phyloP scores from a whole-genome alignment of 1,140 invertebrate species.

The Leptopilina clavipes region DNA sequence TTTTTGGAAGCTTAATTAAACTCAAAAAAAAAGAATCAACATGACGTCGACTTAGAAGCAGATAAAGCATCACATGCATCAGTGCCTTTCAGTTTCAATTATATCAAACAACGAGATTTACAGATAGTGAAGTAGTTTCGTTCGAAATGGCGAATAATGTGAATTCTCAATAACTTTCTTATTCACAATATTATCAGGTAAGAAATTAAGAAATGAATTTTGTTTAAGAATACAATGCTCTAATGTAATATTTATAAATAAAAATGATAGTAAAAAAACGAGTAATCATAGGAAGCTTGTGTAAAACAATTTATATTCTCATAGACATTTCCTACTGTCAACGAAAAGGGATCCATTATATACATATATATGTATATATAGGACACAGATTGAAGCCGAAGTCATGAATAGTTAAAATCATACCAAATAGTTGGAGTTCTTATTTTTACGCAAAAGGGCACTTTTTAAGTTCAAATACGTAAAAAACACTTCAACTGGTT shows the following conservation, averaged over 20 bases:
- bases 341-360: background rate
- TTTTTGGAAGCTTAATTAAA: background rate
- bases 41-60: background rate
- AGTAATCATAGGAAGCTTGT: background rate
- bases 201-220: background rate
- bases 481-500: background rate
- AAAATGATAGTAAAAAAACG: background rate
- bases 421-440: background rate
- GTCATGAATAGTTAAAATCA: constrained; percentile 2
- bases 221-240: background rate
- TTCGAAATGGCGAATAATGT: constrained; percentile 28
- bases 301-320: background rate
- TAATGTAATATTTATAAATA: background rate
- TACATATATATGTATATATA: background rate
- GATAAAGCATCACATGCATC: constrained; percentile 1
- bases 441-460: constrained; percentile 1
- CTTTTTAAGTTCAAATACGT: constrained; percentile 9
- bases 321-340: background rate
- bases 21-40: background rate
- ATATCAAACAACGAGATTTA: constrained; percentile 16
- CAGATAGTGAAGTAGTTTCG: background rate
- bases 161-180: constrained; percentile 13
- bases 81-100: constrained; percentile 12
- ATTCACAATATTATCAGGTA: background rate
- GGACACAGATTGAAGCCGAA: constrained; percentile 2